Evolutionary conservation across 2,797 vertebrate species (phyloP).

Genomic region (Semotilus atromaculatus): DNA sequence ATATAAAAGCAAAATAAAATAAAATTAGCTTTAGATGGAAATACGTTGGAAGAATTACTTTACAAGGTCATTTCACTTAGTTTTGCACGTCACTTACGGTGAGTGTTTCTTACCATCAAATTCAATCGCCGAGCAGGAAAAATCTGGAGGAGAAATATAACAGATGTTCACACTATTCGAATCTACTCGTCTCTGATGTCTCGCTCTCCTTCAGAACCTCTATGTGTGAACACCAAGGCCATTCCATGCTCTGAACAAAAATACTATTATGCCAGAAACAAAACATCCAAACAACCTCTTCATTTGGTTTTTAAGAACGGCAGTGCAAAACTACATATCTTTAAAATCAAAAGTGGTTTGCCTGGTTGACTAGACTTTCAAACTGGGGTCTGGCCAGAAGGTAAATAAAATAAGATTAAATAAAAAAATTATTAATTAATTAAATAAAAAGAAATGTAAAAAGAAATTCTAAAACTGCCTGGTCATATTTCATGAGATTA

Average conservation of each 20-base stretch:
- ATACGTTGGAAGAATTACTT: neutral
- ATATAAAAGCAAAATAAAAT: neutral
- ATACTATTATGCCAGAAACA: conserved; percentile 13
- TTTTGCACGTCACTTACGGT: neutral
- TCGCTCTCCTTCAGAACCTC: conserved; percentile 1
- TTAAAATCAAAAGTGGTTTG: neutral
- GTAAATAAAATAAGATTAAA: neutral
- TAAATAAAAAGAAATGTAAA: too few species aligned
- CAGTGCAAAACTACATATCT: neutral
- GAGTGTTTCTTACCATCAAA: neutral
- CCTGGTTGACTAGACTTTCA: neutral
- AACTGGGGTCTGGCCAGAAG: neutral
- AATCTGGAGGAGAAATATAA: conserved; percentile 14
- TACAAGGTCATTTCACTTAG: neutral
- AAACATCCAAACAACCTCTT: conserved; percentile 6
- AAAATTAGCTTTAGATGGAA: neutral
- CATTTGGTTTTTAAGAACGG: neutral
- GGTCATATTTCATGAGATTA: too few species aligned
- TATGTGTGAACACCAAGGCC: neutral
- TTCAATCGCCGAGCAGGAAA: neutral
- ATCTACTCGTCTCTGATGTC: neutral
- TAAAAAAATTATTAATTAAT: too few species aligned
- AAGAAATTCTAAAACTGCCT: too few species aligned
- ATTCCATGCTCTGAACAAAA: neutral
- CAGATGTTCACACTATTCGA: conserved; percentile 1